These are phyloP conservation scores for Paragorgia papillata DNA, from an alignment of 92 coral and sea anemone species.

Conservation along the genomic window DNA sequence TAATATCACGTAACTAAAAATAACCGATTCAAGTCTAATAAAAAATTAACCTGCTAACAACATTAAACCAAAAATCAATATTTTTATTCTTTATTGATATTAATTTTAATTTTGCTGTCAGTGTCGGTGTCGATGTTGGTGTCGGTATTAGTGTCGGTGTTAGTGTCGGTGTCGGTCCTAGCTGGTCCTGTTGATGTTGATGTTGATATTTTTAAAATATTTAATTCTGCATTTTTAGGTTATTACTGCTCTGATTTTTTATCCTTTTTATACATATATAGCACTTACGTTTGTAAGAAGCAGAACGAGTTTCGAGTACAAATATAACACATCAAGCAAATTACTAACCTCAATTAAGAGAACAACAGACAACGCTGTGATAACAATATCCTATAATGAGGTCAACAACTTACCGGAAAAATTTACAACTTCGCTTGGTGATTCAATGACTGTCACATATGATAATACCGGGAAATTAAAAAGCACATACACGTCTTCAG, in stretches of 20 bases:
- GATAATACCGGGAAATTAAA: conserved; percentile 41
- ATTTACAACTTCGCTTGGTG: conserved; percentile 59
- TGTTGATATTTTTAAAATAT: too few relatives aligned
- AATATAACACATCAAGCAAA: neutral
- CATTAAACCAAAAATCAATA: too few relatives aligned
- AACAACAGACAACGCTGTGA: conserved; percentile 26
- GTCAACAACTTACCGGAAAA: conserved; percentile 35
- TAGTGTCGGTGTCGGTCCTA: too few relatives aligned
- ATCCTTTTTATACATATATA: neutral
- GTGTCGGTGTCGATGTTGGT: too few relatives aligned
- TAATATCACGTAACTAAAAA: too few relatives aligned
- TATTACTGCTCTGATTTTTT: neutral
- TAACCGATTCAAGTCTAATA: too few relatives aligned
- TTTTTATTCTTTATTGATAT: too few relatives aligned
- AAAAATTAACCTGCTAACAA: too few relatives aligned
- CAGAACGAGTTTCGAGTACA: neutral
- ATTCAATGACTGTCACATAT: conserved; percentile 46
- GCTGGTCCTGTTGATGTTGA: too few relatives aligned
- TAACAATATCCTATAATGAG: conserved; percentile 55
- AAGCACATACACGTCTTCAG: neutral
- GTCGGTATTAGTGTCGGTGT: too few relatives aligned
- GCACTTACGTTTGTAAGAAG: conserved; percentile 25
- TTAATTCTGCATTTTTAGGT: too few relatives aligned
- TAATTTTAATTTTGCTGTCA: too few relatives aligned
- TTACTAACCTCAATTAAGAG: neutral